Evolutionary conservation across 2,888 invertebrate species (phyloP).

Genomic region (Salpingus planirostris): DNA sequence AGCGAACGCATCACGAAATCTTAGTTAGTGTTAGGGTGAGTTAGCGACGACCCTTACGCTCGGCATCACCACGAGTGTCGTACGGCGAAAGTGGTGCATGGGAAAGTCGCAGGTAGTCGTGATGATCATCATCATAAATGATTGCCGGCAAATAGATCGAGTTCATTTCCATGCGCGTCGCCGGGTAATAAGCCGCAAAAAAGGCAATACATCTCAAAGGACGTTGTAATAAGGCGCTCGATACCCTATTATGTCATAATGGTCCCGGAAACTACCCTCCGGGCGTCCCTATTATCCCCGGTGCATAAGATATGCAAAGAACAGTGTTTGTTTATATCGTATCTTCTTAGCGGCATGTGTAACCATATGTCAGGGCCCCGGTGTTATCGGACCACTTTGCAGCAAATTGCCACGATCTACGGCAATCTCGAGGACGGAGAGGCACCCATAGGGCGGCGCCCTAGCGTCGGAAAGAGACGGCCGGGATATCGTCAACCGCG

Average conservation of each 20-base stretch:
- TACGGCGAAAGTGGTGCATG: too few relatives aligned
- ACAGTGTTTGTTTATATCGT: constrained; percentile 41
- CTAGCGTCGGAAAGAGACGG: constrained; percentile 21
- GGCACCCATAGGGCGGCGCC: constrained; percentile 4
- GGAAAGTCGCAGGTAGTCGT: too few relatives aligned
- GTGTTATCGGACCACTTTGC: constrained; percentile 41
- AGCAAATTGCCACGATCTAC: constrained; percentile 39
- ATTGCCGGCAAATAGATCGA: constrained; percentile 14
- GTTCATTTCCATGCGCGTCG: constrained; percentile 25
- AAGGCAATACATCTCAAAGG: constrained; percentile 21
- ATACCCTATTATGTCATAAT: constrained; percentile 40
- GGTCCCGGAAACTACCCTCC: constrained; percentile 34
- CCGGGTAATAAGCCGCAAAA: constrained; percentile 20
- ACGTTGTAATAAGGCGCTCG: constrained; percentile 30
- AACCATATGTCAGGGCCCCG: constrained; percentile 40
- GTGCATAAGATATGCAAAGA: constrained; percentile 41
- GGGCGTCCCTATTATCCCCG: constrained; percentile 30
- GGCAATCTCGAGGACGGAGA: constrained; percentile 32
- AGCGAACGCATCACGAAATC: too few relatives aligned
- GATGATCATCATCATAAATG: too few relatives aligned
- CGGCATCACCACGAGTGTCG: too few relatives aligned
- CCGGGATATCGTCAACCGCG: constrained; percentile 31
- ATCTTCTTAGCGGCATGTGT: constrained; percentile 39
- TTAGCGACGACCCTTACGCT: too few relatives aligned
- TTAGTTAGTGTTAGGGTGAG: too few relatives aligned